Conservation (phyloP, 2,888 invertebrate species). For the Drosophila cyrtoloma region DNA sequence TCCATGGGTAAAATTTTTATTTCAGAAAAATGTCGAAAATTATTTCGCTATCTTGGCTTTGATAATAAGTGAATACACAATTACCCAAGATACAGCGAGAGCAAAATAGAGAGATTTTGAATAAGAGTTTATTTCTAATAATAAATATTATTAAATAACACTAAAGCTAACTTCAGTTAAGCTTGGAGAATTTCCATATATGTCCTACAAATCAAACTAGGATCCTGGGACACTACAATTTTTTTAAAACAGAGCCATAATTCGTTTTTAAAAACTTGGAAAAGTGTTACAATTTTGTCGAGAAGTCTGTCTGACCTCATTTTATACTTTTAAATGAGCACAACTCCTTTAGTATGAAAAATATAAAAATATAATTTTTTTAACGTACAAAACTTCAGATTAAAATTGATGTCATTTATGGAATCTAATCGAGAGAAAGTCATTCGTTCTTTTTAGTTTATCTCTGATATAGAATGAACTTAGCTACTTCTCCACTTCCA, state of each 20-base stretch:
- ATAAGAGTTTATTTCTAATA: neutral
- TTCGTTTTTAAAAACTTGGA: neutral
- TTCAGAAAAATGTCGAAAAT: neutral
- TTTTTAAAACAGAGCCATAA: neutral
- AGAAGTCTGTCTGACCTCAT: neutral
- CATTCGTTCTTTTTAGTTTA: neutral
- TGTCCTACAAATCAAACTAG: neutral
- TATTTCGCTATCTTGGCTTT: neutral
- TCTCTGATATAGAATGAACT: neutral
- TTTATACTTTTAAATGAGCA: neutral
- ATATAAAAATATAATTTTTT: neutral
- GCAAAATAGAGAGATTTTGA: too few relatives aligned
- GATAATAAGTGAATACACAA: neutral
- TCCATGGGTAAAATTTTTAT: neutral
- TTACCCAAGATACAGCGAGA: neutral
- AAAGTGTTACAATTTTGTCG: neutral
- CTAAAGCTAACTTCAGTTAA: neutral
- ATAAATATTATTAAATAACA: neutral
- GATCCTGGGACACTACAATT: neutral
- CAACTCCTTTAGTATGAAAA: neutral
- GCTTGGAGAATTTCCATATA: neutral
- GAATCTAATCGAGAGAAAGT: neutral
- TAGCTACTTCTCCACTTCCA: neutral
- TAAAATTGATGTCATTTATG: neutral
- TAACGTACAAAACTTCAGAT: neutral